phyloP scores from a whole-genome alignment of 2,113 vertebrate genomes.

The Merops nubicus region DNA sequence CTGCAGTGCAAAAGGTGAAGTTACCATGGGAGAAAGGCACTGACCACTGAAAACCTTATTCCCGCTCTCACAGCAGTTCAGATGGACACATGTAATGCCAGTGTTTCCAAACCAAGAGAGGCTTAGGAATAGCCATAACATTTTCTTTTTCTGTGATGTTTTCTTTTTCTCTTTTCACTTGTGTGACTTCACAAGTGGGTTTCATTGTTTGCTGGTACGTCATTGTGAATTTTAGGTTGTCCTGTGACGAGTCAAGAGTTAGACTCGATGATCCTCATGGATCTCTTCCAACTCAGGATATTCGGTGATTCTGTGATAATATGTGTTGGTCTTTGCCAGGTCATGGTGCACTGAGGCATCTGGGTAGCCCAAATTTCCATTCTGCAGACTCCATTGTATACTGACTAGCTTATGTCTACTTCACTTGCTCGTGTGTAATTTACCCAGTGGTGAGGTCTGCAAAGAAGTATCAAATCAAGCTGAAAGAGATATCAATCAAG shows the following conservation, averaged over 20 bases:
- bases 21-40: background rate
- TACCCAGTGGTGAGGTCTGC: background rate
- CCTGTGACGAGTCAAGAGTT: background rate
- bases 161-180: background rate
- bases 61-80: background rate
- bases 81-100: background rate
- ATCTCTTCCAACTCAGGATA: background rate
- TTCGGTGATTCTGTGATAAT: background rate
- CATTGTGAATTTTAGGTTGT: background rate
- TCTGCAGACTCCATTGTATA: accelerated
- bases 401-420: background rate
- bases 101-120: background rate
- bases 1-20: background rate
- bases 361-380: background rate
- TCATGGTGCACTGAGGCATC: background rate
- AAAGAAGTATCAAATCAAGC: background rate
- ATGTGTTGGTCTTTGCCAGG: background rate
- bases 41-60: background rate
- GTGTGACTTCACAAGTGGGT: background rate
- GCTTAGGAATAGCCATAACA: background rate
- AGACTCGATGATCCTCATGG: background rate
- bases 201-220: background rate
- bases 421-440: background rate
- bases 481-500: background rate
- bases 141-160: too few relatives aligned